Base-by-base conservation (phyloP, 2,797 vertebrate species). In the Capromys pilorides region DNA sequence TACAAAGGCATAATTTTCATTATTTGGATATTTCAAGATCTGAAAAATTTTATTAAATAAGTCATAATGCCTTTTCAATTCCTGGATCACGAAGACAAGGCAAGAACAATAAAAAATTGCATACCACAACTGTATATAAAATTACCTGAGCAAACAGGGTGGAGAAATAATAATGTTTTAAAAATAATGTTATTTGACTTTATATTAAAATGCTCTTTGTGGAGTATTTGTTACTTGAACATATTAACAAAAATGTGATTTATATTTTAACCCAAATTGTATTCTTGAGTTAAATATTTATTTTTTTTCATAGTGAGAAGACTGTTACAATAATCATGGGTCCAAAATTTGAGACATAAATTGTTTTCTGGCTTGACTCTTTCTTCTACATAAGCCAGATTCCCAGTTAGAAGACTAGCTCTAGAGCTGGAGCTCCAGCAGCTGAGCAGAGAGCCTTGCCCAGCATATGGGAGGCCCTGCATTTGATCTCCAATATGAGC, bases 1-100 rank as follows among this genome's bases (percentile, higher is more conserved):
- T 96, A 91, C 61, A 93, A 95, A 96, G 83, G 28, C 91, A 95
- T 96, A 93, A 57, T 95, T 97, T 91, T 84, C 78, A 94, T 94
- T 95, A 89, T 93, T 95, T 97, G 66, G 95, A 93, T 94, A 92
- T 91, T 94, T 97, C 80, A 94, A 91, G 75, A 57, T 88, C 39
- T 95, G 94, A 91, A 85, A 18, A 90, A 78, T 84, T 95, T 93
- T 94, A 94, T 54, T 93, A 78, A 91, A 75, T 95, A 83, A 85
- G 28, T 73, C 85, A 91, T 95, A 88, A 94, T 61, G 66, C 22
- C 62, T 94, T 93, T 97, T 92, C 96, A 92, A 89, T 94, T 96
- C 88, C 81, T 73, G 61, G 59, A 87, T 94, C 64, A 86, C 94
- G 86, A 91, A 94, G 41, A 66, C 12, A 78, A 89, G 28, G 36